Base-by-base conservation (phyloP, 2,113 vertebrate genomes). In the Aix galericulata region DNA sequence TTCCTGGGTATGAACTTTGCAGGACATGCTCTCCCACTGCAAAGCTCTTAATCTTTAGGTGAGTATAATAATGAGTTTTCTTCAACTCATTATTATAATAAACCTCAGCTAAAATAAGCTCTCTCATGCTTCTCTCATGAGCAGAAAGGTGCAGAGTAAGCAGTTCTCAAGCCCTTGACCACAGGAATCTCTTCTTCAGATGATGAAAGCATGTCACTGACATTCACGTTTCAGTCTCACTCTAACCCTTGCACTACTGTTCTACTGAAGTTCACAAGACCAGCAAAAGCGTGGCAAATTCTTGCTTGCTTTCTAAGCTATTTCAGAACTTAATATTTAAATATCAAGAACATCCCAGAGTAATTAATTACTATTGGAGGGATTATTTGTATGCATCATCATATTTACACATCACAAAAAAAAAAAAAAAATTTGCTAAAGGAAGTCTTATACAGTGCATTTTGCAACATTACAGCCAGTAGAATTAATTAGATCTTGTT, bases 321-420 rank as follows among this genome's bases (percentile, higher is more conserved):
- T 91, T 89, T 86, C n/a, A 73, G 86, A 67, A 74, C 69, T 52
- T 68, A 72, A 63, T 94, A 89, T 9, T 64, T 86, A 59, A 88
- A 71, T 66, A 81, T 72, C 74, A 93, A 97, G 44, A 96, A 81
- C 64, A 84, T 85, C 79, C 68, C 72, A 71, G 64, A 89, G 36
- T 92, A 95, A 89, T 89, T 95, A 95, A 85, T 96, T 69, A 92
- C 17, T 89, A 88, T 60, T 96, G 72, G 34, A 95, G 20, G 53
- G 17, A 73, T 60, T 53, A 93, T 96, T 95, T 97, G 82, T 82
- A 91, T 96, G 38, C 12, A 95, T 93, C 92, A 95, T 69, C 84
- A 50, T 71, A 94, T 94, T 97, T 91, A 84, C 63, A 93, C 82
- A 97, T 95, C 36, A 95, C 94, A 95, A 97, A 50, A 82, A 95